Percentiles rank a stretch among this genome's conserved stretches.
Evolutionary conservation across 2,888 invertebrate genomes (phyloP).

Genomic region (Lycia hirtaria): DNA sequence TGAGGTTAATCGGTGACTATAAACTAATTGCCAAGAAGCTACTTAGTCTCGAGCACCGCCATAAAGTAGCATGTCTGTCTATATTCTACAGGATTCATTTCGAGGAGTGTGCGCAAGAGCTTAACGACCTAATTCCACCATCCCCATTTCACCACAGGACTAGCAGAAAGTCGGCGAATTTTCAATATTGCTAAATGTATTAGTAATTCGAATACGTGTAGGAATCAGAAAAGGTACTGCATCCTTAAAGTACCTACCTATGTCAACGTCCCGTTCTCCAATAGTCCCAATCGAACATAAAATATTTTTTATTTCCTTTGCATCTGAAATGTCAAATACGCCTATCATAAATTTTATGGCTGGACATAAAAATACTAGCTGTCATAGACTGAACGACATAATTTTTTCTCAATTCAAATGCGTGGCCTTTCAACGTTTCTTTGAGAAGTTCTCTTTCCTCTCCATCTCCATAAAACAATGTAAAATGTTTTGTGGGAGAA

Average conservation of each 20-base stretch:
- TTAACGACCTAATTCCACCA: too few species aligned
- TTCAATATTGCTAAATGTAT: too few species aligned
- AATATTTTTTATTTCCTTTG: slow-evolving; percentile 40
- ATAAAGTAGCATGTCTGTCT: too few species aligned
- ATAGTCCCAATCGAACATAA: slow-evolving; percentile 35
- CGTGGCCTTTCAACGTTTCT: slow-evolving; percentile 14
- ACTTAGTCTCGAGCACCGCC: too few species aligned
- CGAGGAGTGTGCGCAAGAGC: too few species aligned
- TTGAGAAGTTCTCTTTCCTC: slow-evolving; percentile 14
- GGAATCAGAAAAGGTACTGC: slow-evolving; percentile 3
- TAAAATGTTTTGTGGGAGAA: slow-evolving; percentile 6
- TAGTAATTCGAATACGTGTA: background rate
- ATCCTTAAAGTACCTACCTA: slow-evolving; percentile 22
- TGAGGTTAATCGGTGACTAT: too few species aligned
- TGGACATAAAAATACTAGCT: slow-evolving; percentile 38
- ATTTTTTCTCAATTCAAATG: slow-evolving; percentile 35
- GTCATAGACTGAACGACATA: slow-evolving; percentile 41
- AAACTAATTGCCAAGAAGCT: too few species aligned
- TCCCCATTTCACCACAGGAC: too few species aligned
- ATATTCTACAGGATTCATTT: too few species aligned
- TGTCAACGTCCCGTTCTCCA: slow-evolving; percentile 24
- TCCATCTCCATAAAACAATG: slow-evolving; percentile 14
- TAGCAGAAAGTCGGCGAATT: too few species aligned
- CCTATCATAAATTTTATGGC: slow-evolving; percentile 40
- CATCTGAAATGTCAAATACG: slow-evolving; percentile 44